Evolutionary conservation across 2,888 invertebrate genomes (phyloP).

Genomic region (Polietes domitor): DNA sequence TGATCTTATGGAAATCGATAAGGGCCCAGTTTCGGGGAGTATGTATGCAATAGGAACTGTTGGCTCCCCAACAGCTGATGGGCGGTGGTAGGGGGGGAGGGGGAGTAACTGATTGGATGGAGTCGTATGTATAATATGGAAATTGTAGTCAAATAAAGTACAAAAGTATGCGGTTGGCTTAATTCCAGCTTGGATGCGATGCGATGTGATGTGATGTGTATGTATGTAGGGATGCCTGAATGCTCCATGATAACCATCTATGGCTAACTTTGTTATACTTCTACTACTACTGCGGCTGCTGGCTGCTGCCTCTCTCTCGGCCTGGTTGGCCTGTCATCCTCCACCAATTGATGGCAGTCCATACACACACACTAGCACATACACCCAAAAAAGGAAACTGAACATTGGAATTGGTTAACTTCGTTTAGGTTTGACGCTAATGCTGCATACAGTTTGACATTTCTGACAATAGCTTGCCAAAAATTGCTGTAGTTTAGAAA

Average conservation of each 20-base stretch:
- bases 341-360: neutral
- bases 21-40: neutral
- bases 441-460: constrained; percentile 67
- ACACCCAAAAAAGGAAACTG: neutral
- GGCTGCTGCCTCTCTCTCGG: neutral
- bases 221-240: neutral
- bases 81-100: neutral
- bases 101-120: neutral
- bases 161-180: constrained; percentile 48
- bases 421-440: constrained; percentile 54
- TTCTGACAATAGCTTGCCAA: constrained; percentile 53
- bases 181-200: constrained; percentile 32
- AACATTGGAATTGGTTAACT: constrained; percentile 49
- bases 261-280: constrained; percentile 25
- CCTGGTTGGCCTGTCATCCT: constrained; percentile 11
- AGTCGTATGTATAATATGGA: neutral
- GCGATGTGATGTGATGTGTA: too few species aligned
- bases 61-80: constrained; percentile 1
- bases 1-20: constrained; percentile 51
- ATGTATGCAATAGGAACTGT: neutral
- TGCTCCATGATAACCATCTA: constrained; percentile 21
- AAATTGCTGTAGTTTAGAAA: constrained; percentile 52
- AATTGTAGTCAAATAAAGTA: constrained; percentile 45
- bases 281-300: neutral
- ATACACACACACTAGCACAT: neutral